A percentile compares a stretch with the other conserved stretches of the same genome.
phyloP scores from a whole-genome alignment of 2,797 vertebrate species.

The Chelidonichthys spinosus region DNA sequence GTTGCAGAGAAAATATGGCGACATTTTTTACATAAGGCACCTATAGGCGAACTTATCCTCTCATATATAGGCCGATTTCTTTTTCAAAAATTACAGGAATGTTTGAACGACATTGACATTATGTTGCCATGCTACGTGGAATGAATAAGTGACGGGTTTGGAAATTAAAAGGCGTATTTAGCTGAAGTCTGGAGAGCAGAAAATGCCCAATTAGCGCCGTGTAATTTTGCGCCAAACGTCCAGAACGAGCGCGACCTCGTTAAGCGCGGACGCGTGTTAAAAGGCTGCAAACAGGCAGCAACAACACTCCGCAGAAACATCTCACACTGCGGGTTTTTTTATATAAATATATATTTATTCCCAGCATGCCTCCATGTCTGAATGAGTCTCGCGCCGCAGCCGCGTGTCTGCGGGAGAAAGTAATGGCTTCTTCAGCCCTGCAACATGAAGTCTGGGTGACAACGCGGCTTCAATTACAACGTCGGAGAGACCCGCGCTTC shows the following conservation, averaged over 20 bases:
- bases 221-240: slow-evolving; percentile 75
- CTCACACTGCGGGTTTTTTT: slow-evolving; percentile 11
- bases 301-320: background rate
- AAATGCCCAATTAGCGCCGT: slow-evolving; percentile 83
- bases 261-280: slow-evolving; percentile 71
- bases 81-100: background rate
- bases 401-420: slow-evolving; percentile 65
- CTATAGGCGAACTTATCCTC: background rate
- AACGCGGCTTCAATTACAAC: slow-evolving; percentile 83
- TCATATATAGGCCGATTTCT: background rate
- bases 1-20: background rate
- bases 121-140: too few species aligned
- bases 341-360: slow-evolving; percentile 5
- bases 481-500: slow-evolving; percentile 73
- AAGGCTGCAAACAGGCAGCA: slow-evolving; percentile 1
- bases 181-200: slow-evolving; percentile 75
- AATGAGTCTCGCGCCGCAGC: slow-evolving; percentile 22
- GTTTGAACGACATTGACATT: background rate
- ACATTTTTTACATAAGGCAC: slow-evolving; percentile 6
- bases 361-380: background rate
- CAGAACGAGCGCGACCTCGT: slow-evolving; percentile 82
- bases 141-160: slow-evolving; percentile 25
- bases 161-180: slow-evolving; percentile 62
- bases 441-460: slow-evolving; percentile 83
- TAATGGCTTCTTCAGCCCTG: slow-evolving; percentile 82